Base-by-base conservation (phyloP, 2,888 invertebrate species). In the Microdon myrmicae region DNA sequence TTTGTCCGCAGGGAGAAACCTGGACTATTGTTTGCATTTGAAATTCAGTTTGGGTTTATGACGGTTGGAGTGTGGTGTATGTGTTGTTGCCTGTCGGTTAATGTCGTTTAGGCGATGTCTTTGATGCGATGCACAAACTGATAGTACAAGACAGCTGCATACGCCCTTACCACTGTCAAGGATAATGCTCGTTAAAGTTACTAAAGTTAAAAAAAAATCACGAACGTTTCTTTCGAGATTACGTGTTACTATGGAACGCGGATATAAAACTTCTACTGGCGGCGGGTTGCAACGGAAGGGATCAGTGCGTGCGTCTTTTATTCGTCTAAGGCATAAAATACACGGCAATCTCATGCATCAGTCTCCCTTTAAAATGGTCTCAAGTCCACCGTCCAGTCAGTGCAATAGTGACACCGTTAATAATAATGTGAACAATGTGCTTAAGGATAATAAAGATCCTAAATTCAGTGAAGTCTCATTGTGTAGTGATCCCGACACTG, bases 301-400 rank as follows among this genome's bases (percentile, higher is more conserved):
- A 76, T 88, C 88, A 68, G 87, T 89, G 74, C 83, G 89, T 71
- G 86, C 87, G 69, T 88, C 88, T 69, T 79, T 89, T 69, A 84
- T 88, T 68, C 78, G 86, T 75, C 85, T 89, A 56, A 85, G 86
- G 75, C 84, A 86, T 81, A 83, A 84, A 70, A 69, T 77, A 35
- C 71, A 78, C 10, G 75, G 74, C 55, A 72, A 48, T 22, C 55
- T 72, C 32, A 59, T 71, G 23, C 35, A 76, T 59, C 74, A 74
- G 44, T 74, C 79, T 6, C 77, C 79, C 4, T 77, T 77, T 26
- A 76, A 77, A 71, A 70, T 78, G 19, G 72, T 71, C 53, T 39
- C 69, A 44, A 68, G 28, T 10, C 9, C 34, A 10, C n/a, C 28
- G 5, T 4, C 8, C n/a, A n/a, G n/a, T n/a, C n/a, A n/a, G n/a